A percentile compares a stretch with the other conserved stretches of the same genome.
phyloP scores from a whole-genome alignment of 1,140 invertebrate genomes.

The Zaprionus ghesquierei region DNA sequence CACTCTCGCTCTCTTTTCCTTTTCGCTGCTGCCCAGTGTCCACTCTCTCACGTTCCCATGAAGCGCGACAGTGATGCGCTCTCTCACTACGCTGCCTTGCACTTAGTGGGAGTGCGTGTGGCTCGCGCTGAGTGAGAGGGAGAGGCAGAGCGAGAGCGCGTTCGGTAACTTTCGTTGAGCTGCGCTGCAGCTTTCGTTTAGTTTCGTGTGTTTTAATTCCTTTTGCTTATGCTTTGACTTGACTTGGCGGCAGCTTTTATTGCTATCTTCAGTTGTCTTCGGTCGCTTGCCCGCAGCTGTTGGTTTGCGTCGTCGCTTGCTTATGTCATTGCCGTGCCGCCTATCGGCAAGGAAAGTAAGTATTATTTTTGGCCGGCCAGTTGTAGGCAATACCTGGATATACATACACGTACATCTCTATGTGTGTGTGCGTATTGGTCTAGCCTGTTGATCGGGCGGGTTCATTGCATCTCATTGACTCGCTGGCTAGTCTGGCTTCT shows the following conservation, averaged over 20 bases:
- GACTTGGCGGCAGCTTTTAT: constrained; percentile 30
- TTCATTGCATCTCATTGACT: constrained; percentile 54
- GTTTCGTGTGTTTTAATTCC: background rate
- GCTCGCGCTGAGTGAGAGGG: background rate
- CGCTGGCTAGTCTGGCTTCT: background rate
- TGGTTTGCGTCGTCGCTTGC: background rate
- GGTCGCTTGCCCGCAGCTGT: constrained; percentile 31
- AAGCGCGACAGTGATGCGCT: background rate
- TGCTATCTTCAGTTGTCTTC: constrained; percentile 36
- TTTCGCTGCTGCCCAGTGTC: background rate
- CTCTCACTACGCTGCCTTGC: background rate
- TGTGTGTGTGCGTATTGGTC: too few species aligned
- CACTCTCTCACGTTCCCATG: background rate
- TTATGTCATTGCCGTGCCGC: background rate
- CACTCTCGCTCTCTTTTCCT: background rate
- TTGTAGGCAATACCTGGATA: background rate
- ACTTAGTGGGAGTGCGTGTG: background rate
- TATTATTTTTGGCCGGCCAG: background rate
- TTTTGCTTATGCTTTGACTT: background rate
- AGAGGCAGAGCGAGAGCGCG: background rate
- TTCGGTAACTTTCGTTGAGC: background rate
- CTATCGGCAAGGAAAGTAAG: background rate
- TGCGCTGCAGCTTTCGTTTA: constrained; percentile 14
- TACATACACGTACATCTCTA: background rate
- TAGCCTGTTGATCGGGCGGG: background rate